Base-by-base conservation (phyloP, 30 jellyfish, hydroid and myxozoan genomes). In the Aurelia aurita region DNA sequence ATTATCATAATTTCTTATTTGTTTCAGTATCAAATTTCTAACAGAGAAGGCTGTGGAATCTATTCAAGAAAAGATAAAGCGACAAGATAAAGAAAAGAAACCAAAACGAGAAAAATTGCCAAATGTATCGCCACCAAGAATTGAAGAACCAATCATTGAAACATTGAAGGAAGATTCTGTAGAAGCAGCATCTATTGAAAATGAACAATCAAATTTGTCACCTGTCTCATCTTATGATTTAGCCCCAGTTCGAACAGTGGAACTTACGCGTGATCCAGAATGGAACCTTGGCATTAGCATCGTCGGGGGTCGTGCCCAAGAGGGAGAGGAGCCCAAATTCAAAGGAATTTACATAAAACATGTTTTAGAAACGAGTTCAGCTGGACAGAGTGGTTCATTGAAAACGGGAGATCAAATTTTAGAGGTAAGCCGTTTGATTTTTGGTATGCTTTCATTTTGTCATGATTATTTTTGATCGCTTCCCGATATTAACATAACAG, bases 221-320 rank as follows among this genome's bases (percentile, higher is more conserved):
- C 77, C 86, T 15, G 53, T 82, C 47, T 64, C 54, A 25, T 34
- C 70, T 44, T 54, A 72, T 18, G 91, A 76, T 20, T 49, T 72
- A 21, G 95, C 82, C 0, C 47, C 85, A 5, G 44, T 76, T n/a
- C 90, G 97, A 18, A 87, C 89, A 5, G 98, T 92, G 19, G 97
- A 92, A 29, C 63, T 92, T 5, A 31, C 68, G 1, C 88, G 98
- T 28, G 91, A 92, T 58, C 95, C 95, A 18, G 95, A 92, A 60
- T 92, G 95, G 83, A 70, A 62, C 45, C 86, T 92, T 16, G 98
- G 98, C 3, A 92, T 92, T 54, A 92, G 98, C 45, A 92, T 92
- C 58, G 98, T 92, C 0, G 98, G 98, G 0, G 98, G 98, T 2
- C 90, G 98, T 22, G 86, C 72, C 60, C 87, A 73, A 29, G 97